Conservation (phyloP, 2,888 invertebrate species). For the Mesorhabditis spiculigera region DNA sequence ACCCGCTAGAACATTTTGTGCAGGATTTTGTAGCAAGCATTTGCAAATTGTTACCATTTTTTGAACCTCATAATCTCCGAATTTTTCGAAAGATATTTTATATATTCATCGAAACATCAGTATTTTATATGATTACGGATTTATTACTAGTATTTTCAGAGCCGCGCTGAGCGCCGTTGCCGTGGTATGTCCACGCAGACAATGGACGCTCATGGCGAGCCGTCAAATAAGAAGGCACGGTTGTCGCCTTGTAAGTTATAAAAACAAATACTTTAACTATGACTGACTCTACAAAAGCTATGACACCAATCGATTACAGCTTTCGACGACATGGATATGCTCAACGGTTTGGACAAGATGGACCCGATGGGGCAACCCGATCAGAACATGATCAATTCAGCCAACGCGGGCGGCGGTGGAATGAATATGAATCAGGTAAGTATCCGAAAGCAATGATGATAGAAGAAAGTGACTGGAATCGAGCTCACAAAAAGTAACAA, state of each 20-base stretch:
- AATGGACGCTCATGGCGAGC: constrained; percentile 5
- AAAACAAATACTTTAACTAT: not conserved
- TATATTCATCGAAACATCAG: too few species aligned
- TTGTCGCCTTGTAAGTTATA: not conserved
- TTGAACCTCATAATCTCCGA: too few species aligned
- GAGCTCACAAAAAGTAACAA: not conserved
- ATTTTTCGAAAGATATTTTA: too few species aligned
- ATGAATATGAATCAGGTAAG: not conserved
- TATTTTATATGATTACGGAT: too few species aligned
- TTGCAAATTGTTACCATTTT: too few species aligned
- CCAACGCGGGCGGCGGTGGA: not conserved
- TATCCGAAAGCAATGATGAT: too few species aligned
- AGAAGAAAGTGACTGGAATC: not conserved
- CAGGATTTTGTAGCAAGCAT: too few species aligned
- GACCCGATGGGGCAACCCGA: not conserved
- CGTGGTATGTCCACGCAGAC: not conserved
- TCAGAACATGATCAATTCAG: not conserved
- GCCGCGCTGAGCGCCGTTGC: too few species aligned
- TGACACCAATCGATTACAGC: not conserved
- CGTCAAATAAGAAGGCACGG: not conserved
- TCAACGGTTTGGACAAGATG: constrained; percentile 1
- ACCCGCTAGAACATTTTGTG: too few species aligned
- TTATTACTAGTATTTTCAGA: too few species aligned
- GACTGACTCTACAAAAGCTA: not conserved
- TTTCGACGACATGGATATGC: constrained; percentile 1